Percentiles rank a stretch among this genome's conserved stretches.
Evolutionary conservation across 2,888 invertebrate species (phyloP).

Genomic region (Ditula angustiorana): DNA sequence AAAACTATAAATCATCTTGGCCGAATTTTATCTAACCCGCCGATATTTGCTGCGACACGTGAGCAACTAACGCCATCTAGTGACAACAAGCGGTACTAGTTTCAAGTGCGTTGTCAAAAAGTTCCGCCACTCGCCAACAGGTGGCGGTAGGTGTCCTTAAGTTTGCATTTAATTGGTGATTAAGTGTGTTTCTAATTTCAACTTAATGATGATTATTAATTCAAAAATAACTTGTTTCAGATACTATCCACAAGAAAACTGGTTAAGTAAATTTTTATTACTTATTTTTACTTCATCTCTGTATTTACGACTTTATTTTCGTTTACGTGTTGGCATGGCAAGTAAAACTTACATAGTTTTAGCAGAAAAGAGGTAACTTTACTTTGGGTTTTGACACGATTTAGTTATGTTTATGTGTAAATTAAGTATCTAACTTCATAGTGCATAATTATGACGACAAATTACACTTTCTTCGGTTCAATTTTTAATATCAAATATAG

Average conservation of each 20-base stretch:
- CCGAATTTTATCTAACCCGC: too few relatives aligned
- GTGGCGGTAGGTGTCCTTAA: constrained; percentile 56
- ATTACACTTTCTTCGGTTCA: too few relatives aligned
- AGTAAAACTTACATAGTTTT: too few relatives aligned
- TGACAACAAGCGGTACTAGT: constrained; percentile 43
- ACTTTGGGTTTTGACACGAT: too few relatives aligned
- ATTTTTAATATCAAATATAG: too few relatives aligned
- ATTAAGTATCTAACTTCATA: too few relatives aligned
- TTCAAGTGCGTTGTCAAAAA: constrained; percentile 37
- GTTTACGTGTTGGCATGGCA: too few relatives aligned
- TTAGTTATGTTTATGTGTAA: too few relatives aligned
- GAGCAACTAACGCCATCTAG: constrained; percentile 53
- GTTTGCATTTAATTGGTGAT: background rate
- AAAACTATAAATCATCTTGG: too few relatives aligned
- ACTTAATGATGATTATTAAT: constrained; percentile 57
- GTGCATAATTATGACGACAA: too few relatives aligned
- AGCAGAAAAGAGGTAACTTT: too few relatives aligned
- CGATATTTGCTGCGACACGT: too few relatives aligned
- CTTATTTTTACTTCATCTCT: background rate
- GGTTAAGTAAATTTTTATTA: constrained; percentile 62
- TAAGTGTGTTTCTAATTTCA: background rate
- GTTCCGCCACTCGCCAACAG: constrained; percentile 54
- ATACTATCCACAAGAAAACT: constrained; percentile 84
- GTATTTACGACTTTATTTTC: background rate
- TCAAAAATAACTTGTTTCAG: constrained; percentile 77